Conservation (phyloP, 2,113 vertebrate species). For the Thermophis baileyi region DNA sequence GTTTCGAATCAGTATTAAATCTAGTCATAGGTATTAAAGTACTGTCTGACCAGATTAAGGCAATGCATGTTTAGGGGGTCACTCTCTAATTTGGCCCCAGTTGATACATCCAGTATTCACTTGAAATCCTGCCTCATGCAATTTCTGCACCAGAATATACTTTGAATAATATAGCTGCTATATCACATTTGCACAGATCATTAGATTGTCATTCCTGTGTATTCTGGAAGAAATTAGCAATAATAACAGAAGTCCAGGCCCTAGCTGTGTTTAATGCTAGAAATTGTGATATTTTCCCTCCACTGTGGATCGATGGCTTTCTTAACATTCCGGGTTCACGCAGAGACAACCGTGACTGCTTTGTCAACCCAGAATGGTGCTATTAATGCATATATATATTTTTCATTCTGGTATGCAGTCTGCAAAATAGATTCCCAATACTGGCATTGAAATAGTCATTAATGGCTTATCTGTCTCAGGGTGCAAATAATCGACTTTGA, state of each 20-base stretch:
- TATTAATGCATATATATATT: no score
- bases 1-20: not conserved
- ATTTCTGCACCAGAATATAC: not conserved
- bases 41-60: not conserved
- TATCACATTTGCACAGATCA: not conserved
- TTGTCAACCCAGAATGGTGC: not conserved
- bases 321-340: not conserved
- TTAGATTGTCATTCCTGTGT: not conserved
- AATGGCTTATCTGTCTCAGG: not conserved
- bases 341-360: not conserved
- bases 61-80: not conserved
- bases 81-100: not conserved
- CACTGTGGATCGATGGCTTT: not conserved
- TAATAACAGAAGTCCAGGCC: not conserved
- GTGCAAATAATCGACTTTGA: not conserved
- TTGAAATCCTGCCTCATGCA: conserved; percentile 6
- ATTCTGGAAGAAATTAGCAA: not conserved
- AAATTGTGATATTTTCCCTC: not conserved
- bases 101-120: not conserved
- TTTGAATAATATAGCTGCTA: not conserved
- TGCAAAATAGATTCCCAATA: not conserved
- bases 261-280: not conserved
- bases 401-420: no score
- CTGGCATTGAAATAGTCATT: not conserved
- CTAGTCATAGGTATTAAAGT: not conserved